A percentile compares a stretch with the other conserved stretches of the same genome.
Evolutionary conservation across 2,797 vertebrate genomes (phyloP).

Genomic region (Tarsius wallacei): DNA sequence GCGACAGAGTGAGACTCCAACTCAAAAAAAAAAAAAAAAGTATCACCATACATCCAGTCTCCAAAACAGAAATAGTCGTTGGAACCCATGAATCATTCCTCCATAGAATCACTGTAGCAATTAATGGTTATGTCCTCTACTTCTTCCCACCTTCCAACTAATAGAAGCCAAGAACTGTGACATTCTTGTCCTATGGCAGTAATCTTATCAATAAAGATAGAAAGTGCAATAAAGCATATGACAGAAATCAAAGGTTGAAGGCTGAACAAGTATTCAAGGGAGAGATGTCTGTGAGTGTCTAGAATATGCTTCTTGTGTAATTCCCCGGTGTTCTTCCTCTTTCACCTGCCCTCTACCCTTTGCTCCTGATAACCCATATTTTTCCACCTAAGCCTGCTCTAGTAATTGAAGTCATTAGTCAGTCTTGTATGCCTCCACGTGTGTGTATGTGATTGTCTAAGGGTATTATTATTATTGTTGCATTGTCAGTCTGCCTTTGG

Average conservation of each 20-base stretch:
- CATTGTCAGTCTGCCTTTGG: neutral
- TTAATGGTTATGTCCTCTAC: neutral
- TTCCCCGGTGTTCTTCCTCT: neutral
- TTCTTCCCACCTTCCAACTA: neutral
- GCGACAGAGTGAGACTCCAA: too few relatives aligned
- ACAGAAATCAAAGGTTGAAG: neutral
- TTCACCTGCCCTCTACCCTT: neutral
- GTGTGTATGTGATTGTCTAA: neutral
- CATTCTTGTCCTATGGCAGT: neutral
- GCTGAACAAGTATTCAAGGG: neutral
- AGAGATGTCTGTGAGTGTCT: rapidly evolving
- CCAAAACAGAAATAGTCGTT: neutral
- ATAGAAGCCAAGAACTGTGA: neutral
- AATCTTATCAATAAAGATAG: neutral
- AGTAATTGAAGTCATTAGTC: neutral
- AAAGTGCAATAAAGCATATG: neutral
- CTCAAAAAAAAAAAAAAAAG: neutral
- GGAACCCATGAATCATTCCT: neutral
- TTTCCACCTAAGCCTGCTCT: neutral
- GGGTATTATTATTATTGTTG: neutral
- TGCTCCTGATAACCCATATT: neutral
- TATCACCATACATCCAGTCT: neutral
- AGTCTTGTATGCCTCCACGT: neutral
- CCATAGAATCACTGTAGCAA: neutral
- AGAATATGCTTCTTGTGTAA: neutral